Conservation (phyloP, 1,140 invertebrate species). For the Sesamia nonagrioides region DNA sequence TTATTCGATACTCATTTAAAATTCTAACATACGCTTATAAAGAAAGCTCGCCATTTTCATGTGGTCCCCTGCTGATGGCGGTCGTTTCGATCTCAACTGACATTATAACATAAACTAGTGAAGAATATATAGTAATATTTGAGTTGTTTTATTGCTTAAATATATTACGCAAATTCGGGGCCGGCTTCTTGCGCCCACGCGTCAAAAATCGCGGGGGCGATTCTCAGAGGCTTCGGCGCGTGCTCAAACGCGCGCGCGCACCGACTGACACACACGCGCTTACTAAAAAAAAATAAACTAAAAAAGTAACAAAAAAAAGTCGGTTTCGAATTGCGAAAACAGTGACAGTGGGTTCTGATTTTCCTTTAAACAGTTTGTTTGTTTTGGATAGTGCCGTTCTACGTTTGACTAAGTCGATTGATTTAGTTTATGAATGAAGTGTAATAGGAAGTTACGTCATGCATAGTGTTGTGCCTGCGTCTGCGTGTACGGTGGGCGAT, state of each 20-base stretch:
- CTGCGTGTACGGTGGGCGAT: conserved; percentile 68
- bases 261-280: conserved; percentile 77
- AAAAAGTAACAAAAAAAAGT: conserved; percentile 56
- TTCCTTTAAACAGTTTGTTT: conserved; percentile 59
- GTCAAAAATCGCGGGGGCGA: conserved; percentile 81
- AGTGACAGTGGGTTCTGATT: conserved; percentile 64
- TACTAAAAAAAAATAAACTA: conserved; percentile 67
- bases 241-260: conserved; percentile 80
- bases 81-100: conserved; percentile 65
- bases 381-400: conserved; percentile 69
- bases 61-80: conserved; percentile 78
- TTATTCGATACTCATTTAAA: conserved; percentile 87
- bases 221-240: conserved; percentile 74
- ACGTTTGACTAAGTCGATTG: conserved; percentile 66
- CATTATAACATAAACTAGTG: conserved; percentile 53
- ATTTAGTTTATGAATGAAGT: conserved; percentile 84
- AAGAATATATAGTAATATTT: conserved; percentile 52
- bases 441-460: conserved; percentile 84
- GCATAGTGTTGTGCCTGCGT: conserved; percentile 81
- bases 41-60: conserved; percentile 84
- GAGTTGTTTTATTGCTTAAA: conserved; percentile 72
- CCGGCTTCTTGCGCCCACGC: conserved; percentile 79
- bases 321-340: conserved; percentile 55
- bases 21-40: conserved; percentile 86
- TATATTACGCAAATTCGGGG: conserved; percentile 84